Evolutionary conservation across 2,797 vertebrate genomes (phyloP), one percentile per base, ranked within the genome.

Genomic region (Enteromius unitaeniatus): DNA sequence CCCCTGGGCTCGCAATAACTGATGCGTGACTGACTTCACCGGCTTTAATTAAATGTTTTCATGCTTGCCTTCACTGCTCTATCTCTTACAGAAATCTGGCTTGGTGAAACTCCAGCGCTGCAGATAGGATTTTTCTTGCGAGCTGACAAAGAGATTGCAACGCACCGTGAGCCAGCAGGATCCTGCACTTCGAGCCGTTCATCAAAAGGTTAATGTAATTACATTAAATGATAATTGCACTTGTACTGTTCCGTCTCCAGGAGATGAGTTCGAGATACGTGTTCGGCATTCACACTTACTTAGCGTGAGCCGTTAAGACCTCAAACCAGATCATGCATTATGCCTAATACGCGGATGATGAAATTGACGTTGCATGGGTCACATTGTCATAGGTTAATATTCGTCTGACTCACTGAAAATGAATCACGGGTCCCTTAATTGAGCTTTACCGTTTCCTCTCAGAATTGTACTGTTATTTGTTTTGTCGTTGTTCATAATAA

Each of bases 31-130:
- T 92, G 90, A 92, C 88, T 93, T 92, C 87, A 91, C 89, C 82
- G 77, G 91, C 90, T 94, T 93, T 93, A 92, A 94, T 95, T 93
- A 94, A 95, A 93, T 94, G 91, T 93, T 88, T 91, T 90, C 91
- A 91, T 91, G 91, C 91, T 89, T 93, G 90, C 89, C 87, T 87
- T 87, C 90, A 91, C 88, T 87, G 87, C 90, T 87, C 79, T 83
- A 84, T 91, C 88, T 90, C 90, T 86, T 89, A 92, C 90, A 93
- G 87, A 87, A 88, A 90, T 90, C 70, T 81, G 67, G 83, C 14
- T 26, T 40, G 60, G 65, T 62, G 49, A 84, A 84, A 85, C 81
- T 84, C 47, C 73, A 69, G 83, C 76, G 74, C 81, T 83, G 87
- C 79, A 82, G 86, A 84, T 83, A 86, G 83, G 79, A 85, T 89